Base-by-base conservation (phyloP, 1,140 invertebrate genomes). In the Drosophila eugracilis region DNA sequence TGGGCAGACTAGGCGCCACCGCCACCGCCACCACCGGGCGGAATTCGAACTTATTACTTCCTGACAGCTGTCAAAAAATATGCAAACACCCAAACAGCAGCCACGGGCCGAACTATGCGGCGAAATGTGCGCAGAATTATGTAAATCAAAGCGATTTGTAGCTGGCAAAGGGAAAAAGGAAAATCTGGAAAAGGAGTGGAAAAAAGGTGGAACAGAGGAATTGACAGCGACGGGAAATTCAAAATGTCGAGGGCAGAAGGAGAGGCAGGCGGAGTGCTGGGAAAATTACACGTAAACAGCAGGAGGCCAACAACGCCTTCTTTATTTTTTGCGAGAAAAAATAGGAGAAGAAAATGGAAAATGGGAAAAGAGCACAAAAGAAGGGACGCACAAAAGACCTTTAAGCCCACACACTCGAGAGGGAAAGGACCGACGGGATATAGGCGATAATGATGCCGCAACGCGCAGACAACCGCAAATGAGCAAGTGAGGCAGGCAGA, bases 51-150 rank as follows among this genome's bases (percentile, higher is more conserved):
- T 89, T 89, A 89, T 89, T 89, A 89, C 85, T 89, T 89, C 85
- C 85, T 89, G 85, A 89, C 85, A 89, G 85, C 85, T 89, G 85
- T 89, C 85, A 88, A 89, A 89, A 88, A 89, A 85, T 89, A 85
- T 78, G 85, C 84, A 85, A 89, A 89, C 85, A 88, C 44, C 76
- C 65, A 57, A 41, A 24, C 57, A 44, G 53, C 53, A 49, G 62
- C 36, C 48, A 63, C 39, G 59, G 48, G 63, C 15, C 63, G 75
- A 85, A 85, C 80, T 85, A 85, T 85, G 77, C 81, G 81, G 86
- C 77, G 83, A 77, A 81, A 78, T 81, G 75, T 88, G 75, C 83
- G 70, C 83, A 88, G 84, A 78, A 89, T 88, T 88, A 88, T 88
- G 83, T 75, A 88, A 88, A 88, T 88, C 83, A 88, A 89, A 78